Conservation (phyloP, 2,113 vertebrate species). For the Scophthalmus maximus region DNA sequence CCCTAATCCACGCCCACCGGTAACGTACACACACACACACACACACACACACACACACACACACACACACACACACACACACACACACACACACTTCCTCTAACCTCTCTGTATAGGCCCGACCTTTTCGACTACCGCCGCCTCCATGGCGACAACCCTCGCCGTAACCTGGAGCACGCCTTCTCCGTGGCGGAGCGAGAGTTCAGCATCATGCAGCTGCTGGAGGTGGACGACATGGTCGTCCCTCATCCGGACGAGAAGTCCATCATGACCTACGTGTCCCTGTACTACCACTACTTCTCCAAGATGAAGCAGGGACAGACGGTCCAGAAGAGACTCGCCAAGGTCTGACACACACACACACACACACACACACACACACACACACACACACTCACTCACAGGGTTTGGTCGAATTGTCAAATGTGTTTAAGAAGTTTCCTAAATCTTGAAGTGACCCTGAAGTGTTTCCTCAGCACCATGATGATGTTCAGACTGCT, state of each 20-base stretch:
- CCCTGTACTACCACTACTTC: constrained; percentile 92
- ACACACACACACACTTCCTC: background rate
- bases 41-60: constrained; percentile 23
- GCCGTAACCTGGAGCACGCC: constrained; percentile 85
- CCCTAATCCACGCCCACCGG: constrained; percentile 92
- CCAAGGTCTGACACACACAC: constrained; percentile 81
- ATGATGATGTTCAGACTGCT: no score
- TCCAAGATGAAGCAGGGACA: constrained; percentile 88
- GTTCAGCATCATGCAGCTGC: constrained; percentile 88
- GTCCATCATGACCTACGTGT: constrained; percentile 94
- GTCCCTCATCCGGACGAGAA: constrained; percentile 87
- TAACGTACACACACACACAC: constrained; percentile 66
- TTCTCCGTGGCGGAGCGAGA: constrained; percentile 86
- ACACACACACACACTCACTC: no score
- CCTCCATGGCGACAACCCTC: constrained; percentile 74
- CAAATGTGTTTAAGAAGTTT: no score
- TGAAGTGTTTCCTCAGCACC: no score
- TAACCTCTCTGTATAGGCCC: constrained; percentile 77
- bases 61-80: constrained; percentile 57
- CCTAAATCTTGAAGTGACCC: no score
- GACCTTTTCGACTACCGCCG: constrained; percentile 88
- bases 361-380: background rate
- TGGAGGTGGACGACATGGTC: constrained; percentile 90
- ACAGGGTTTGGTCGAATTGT: no score
- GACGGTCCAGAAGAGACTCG: constrained; percentile 87